These are phyloP conservation scores for Budorcas taxicolor DNA, from an alignment of 2,113 vertebrate species.

Conservation along the genomic window DNA sequence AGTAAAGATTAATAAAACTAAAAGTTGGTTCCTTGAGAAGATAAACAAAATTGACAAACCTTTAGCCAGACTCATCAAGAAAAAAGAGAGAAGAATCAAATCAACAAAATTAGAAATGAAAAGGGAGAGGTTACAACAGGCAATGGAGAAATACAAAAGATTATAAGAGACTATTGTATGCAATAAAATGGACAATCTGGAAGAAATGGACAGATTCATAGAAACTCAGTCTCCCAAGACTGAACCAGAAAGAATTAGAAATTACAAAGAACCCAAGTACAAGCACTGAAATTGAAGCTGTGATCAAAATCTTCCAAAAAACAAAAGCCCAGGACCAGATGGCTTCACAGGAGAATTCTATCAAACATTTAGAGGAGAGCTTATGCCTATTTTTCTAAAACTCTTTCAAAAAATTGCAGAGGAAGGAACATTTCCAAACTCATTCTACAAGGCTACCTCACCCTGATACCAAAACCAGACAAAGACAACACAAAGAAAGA, in stretches of 20 bases:
- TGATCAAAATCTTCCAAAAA: not conserved
- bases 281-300: not conserved
- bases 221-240: not conserved
- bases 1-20: not conserved
- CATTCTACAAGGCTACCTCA: not conserved
- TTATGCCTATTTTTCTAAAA: not conserved
- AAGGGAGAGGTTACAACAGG: not conserved
- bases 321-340: not conserved
- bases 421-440: not conserved
- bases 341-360: not conserved
- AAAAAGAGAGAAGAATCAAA: not conserved
- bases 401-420: not conserved
- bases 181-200: not conserved
- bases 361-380: not conserved
- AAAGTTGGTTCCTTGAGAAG: not conserved
- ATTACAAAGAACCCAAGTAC: not conserved
- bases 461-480: not conserved
- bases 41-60: not conserved
- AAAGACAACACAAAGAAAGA: not conserved
- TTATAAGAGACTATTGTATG: not conserved
- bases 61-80: not conserved
- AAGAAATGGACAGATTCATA: not conserved
- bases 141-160: not conserved
- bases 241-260: not conserved
- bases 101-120: not conserved